Conservation (phyloP, 2,888 invertebrate genomes). For the Scaptomyza caliginosa region DNA sequence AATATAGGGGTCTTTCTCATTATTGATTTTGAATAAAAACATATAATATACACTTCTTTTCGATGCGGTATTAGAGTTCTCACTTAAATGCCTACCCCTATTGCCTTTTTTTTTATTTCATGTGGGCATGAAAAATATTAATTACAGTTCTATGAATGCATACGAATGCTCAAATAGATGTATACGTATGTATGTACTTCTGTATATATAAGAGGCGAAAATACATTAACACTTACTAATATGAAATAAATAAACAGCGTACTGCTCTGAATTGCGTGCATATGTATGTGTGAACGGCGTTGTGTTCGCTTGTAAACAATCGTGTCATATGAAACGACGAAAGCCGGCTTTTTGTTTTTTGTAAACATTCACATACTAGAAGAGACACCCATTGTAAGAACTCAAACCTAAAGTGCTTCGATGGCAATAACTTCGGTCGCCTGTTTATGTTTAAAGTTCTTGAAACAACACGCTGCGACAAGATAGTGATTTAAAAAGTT, state of each 20-base stretch:
- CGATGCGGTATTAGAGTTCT: no score
- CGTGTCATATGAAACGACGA: background rate
- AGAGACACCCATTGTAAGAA: background rate
- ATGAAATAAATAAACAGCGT: background rate
- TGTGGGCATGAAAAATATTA: background rate
- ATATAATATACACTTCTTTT: no score
- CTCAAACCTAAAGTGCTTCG: background rate
- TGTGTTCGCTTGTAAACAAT: background rate
- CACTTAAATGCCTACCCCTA: no score
- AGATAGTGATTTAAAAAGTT: background rate
- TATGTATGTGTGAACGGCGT: background rate
- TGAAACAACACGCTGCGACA: background rate
- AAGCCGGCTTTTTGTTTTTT: constrained; percentile 1
- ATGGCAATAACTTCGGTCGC: background rate
- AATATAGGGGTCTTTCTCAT: no score
- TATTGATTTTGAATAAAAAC: no score
- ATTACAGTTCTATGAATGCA: background rate
- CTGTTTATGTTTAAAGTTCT: background rate
- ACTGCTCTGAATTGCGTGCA: background rate
- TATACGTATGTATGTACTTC: no score
- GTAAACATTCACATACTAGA: background rate
- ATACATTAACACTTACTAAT: background rate
- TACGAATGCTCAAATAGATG: background rate
- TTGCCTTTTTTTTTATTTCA: background rate
- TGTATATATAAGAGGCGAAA: no score